phyloP scores from a whole-genome alignment of 2,797 vertebrate species.

The Netta rufina region DNA sequence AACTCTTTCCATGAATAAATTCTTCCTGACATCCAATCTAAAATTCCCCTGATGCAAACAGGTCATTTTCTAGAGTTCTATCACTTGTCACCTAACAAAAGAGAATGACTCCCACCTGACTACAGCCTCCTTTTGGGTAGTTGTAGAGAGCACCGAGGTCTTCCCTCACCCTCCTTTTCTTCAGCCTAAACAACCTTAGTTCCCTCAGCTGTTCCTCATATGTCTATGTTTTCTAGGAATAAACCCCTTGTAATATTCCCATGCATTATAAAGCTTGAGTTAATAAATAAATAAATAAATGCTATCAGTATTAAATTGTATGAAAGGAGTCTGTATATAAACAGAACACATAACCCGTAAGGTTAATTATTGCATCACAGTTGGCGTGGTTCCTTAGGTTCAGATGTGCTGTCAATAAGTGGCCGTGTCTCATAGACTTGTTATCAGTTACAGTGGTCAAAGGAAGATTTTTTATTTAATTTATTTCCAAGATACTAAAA shows the following conservation, averaged over 20 bases:
- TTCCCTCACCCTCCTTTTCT: too few species aligned
- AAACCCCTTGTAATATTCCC: background rate
- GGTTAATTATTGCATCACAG: background rate
- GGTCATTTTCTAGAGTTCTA: too few species aligned
- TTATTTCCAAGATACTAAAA: background rate
- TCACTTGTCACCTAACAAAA: too few species aligned
- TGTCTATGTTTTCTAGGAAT: too few species aligned
- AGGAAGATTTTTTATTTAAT: background rate
- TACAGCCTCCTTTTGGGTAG: too few species aligned
- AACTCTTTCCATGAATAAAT: too few species aligned
- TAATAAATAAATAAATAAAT: background rate
- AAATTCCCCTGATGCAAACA: too few species aligned
- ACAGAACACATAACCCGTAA: background rate
- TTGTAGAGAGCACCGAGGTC: too few species aligned
- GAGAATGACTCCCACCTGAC: too few species aligned
- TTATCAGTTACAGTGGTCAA: background rate
- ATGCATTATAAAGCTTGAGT: background rate
- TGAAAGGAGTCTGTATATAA: background rate
- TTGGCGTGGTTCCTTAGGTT: background rate
- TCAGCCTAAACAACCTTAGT: too few species aligned
- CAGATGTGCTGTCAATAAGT: background rate
- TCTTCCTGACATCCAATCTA: too few species aligned
- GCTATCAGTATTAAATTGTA: background rate
- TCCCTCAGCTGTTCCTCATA: too few species aligned
- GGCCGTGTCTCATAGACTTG: accelerated